These are phyloP conservation scores for Andricus quercusramuli DNA, from an alignment of 2,888 invertebrate species.

Conservation along the genomic window DNA sequence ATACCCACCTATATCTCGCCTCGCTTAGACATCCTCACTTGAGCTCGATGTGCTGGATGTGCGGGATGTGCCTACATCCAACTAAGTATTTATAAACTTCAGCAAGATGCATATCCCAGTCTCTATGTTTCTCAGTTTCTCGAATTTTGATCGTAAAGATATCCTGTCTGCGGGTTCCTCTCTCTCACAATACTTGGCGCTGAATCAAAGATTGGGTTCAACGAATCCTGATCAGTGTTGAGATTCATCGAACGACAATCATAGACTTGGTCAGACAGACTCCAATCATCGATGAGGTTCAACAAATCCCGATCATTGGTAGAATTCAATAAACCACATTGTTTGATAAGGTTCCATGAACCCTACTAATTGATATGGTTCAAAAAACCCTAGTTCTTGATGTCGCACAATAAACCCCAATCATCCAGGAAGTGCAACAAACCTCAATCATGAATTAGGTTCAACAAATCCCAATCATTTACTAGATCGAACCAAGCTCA, in stretches of 20 bases:
- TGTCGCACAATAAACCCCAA: no score
- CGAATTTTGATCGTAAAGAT: conserved; percentile 19
- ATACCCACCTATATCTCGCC: conserved; percentile 29
- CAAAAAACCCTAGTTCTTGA: neutral
- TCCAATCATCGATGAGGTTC: neutral
- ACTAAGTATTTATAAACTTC: conserved; percentile 35
- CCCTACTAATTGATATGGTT: neutral
- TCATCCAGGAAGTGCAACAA: no score
- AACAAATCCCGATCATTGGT: no score
- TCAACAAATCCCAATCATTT: no score
- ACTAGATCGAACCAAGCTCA: no score
- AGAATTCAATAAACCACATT: no score
- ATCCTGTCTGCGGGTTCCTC: neutral
- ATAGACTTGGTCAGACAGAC: neutral
- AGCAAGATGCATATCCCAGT: conserved; percentile 2
- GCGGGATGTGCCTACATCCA: conserved; percentile 4
- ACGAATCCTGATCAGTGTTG: no score
- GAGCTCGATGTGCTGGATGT: neutral
- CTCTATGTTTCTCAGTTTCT: conserved; percentile 9
- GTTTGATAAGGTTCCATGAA: no score
- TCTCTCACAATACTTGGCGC: neutral
- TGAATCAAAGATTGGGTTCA: neutral
- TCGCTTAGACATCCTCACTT: conserved; percentile 13
- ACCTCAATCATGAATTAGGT: no score
- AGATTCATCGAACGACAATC: neutral